A percentile compares a stretch with the other conserved stretches of the same genome.
These are phyloP conservation scores for Rhadinocentrus ornatus DNA, from an alignment of 2,797 vertebrate genomes.

Conservation along the genomic window DNA sequence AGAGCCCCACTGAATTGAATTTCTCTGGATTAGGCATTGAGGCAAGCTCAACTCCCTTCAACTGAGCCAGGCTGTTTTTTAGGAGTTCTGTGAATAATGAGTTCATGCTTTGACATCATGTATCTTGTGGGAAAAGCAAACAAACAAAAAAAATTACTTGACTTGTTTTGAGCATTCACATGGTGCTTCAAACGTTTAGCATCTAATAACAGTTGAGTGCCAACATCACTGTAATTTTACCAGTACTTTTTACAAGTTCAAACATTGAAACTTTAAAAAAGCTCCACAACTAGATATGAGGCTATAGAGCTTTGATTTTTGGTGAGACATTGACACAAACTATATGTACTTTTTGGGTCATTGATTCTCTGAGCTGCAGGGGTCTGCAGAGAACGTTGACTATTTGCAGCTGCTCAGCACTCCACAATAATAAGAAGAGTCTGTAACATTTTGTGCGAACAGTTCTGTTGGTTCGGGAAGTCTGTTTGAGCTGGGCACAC, in stretches of 20 bases:
- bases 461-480: conserved; percentile 62
- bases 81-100: conserved; percentile 25
- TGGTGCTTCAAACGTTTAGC: conserved; percentile 56
- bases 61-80: conserved; percentile 28
- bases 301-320: conserved; percentile 69
- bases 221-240: conserved; percentile 36
- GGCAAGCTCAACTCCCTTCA: conserved; percentile 36
- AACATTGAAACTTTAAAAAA: conserved; percentile 51
- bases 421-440: conserved; percentile 65
- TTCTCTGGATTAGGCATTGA: conserved; percentile 66
- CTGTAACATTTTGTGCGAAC: conserved; percentile 61
- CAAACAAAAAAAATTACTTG: conserved; percentile 22
- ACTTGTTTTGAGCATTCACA: conserved; percentile 48
- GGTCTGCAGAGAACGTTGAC: conserved; percentile 60
- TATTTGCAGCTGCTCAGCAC: conserved; percentile 59
- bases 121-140: conserved; percentile 45
- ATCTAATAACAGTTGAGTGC: conserved; percentile 44
- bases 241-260: conserved; percentile 36
- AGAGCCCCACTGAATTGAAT: conserved; percentile 53
- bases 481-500: conserved; percentile 61
- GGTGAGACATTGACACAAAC: conserved; percentile 61
- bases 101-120: conserved; percentile 43
- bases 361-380: conserved; percentile 65
- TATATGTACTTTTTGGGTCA: conserved; percentile 70
- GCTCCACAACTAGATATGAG: conserved; percentile 51